Percentiles rank a stretch among this genome's conserved stretches.
These are phyloP conservation scores for Calameuta filiformis DNA, from an alignment of 2,888 invertebrate genomes.

Conservation along the genomic window DNA sequence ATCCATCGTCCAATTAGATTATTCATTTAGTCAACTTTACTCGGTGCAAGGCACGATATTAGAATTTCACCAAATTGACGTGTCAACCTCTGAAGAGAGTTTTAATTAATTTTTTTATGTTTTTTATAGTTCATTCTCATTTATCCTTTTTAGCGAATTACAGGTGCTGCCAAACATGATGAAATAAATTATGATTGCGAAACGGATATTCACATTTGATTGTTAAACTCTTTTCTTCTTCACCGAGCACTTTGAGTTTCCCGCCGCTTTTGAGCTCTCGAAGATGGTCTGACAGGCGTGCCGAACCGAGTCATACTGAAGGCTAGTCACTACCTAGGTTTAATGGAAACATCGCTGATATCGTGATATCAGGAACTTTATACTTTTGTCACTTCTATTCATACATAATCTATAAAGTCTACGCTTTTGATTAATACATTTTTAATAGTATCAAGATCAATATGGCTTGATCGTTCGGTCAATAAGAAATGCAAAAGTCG, in stretches of 20 bases:
- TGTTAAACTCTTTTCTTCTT: background rate
- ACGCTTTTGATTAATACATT: background rate
- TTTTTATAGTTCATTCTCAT: background rate
- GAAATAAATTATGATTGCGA: background rate
- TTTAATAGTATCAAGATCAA: background rate
- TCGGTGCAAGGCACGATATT: background rate
- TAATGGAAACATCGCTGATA: background rate
- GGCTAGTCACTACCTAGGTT: background rate
- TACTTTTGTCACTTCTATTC: background rate
- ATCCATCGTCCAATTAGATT: background rate
- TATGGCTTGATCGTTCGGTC: background rate
- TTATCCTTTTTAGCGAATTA: background rate
- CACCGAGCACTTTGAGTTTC: background rate
- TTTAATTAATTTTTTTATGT: background rate
- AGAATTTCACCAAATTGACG: background rate
- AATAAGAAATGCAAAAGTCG: conserved; percentile 14
- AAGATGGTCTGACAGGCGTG: background rate
- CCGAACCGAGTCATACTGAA: background rate
- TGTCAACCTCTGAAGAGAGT: background rate
- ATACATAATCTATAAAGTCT: background rate
- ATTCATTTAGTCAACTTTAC: background rate
- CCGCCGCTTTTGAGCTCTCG: background rate
- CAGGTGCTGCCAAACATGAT: background rate
- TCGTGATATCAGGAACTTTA: background rate
- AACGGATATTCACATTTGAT: background rate